Evolutionary conservation across 2,888 invertebrate genomes (phyloP).

Genomic region (Ryuthela nishihirai): DNA sequence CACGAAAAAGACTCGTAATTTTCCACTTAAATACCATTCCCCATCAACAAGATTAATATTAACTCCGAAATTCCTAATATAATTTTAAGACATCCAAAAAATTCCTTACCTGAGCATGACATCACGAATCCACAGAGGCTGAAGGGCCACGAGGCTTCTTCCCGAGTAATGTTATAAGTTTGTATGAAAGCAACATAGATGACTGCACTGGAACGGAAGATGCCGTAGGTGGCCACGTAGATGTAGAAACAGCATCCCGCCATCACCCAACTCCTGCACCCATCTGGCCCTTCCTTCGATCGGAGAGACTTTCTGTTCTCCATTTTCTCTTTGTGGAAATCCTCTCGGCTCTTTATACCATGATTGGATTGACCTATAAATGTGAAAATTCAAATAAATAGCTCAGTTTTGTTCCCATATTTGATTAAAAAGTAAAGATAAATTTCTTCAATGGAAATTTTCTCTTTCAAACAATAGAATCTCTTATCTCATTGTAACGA

Average conservation of each 20-base stretch:
- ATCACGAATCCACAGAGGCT: conserved; percentile 26
- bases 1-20: too few relatives aligned
- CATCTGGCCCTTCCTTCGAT: conserved; percentile 18
- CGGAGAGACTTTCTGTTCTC: neutral
- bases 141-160: conserved; percentile 38
- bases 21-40: too few relatives aligned
- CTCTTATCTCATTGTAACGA: too few relatives aligned
- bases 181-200: conserved; percentile 32
- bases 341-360: neutral
- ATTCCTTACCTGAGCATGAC: conserved; percentile 19
- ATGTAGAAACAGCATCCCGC: conserved; percentile 30
- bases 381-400: too few relatives aligned
- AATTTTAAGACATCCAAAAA: too few relatives aligned
- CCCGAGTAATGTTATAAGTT: conserved; percentile 24
- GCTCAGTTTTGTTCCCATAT: too few relatives aligned
- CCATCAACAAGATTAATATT: too few relatives aligned
- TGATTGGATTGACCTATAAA: neutral
- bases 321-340: neutral
- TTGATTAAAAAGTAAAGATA: too few relatives aligned
- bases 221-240: conserved; percentile 34
- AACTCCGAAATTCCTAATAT: too few relatives aligned
- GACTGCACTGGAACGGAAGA: conserved; percentile 35
- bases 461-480: too few relatives aligned
- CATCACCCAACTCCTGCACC: conserved; percentile 39
- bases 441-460: too few relatives aligned